Evolutionary conservation across 2,113 vertebrate genomes (phyloP).

Genomic region (Trichomycterus rosablanca): DNA sequence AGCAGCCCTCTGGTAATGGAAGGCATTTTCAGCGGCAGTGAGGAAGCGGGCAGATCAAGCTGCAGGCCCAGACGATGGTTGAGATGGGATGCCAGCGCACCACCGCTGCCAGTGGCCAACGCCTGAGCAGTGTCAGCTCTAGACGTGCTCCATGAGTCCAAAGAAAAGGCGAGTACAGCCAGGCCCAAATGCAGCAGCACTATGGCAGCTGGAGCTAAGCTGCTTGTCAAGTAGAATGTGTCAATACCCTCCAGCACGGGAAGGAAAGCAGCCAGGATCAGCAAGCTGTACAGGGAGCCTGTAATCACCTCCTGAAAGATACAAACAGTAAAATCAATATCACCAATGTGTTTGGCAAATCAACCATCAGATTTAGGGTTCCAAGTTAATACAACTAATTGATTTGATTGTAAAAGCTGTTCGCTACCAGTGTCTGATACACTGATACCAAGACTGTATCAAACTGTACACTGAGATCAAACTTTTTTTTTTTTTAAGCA

Average conservation of each 20-base stretch:
- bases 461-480: too few relatives aligned
- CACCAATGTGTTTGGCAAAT: too few relatives aligned
- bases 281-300: slow-evolving; percentile 85
- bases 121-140: slow-evolving; percentile 92
- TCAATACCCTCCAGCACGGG: slow-evolving; percentile 83
- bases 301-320: slow-evolving; percentile 86
- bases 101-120: slow-evolving; percentile 83
- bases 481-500: too few relatives aligned
- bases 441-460: too few relatives aligned
- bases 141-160: slow-evolving; percentile 96
- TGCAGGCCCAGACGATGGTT: slow-evolving; percentile 74
- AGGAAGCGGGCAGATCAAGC: slow-evolving; percentile 68
- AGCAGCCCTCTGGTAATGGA: slow-evolving; percentile 64
- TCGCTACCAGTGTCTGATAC: too few relatives aligned
- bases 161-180: slow-evolving; percentile 87
- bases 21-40: slow-evolving; percentile 75
- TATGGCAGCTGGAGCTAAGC: slow-evolving; percentile 78
- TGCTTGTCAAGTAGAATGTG: slow-evolving; percentile 83
- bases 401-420: too few relatives aligned
- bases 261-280: slow-evolving; percentile 82
- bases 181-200: slow-evolving; percentile 80
- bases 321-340: slow-evolving; percentile 16
- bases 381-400: too few relatives aligned
- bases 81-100: slow-evolving; percentile 78
- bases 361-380: too few relatives aligned